A percentile compares a stretch with the other conserved stretches of the same genome.
These are phyloP conservation scores for Drosophila arawakana DNA, from an alignment of 1,140 invertebrate genomes.

Conservation along the genomic window DNA sequence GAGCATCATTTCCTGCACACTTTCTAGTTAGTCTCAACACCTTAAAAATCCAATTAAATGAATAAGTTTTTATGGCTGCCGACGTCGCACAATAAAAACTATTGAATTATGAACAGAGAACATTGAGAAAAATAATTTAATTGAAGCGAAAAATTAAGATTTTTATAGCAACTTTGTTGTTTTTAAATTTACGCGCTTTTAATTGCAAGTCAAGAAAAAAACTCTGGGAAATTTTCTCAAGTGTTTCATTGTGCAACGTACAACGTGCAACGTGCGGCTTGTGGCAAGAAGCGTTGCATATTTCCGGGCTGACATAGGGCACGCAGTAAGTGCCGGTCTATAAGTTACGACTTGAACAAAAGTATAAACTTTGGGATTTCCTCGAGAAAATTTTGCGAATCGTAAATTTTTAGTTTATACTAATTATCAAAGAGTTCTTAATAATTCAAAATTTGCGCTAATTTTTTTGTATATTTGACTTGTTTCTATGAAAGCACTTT, in stretches of 20 bases:
- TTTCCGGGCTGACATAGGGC: slow-evolving; percentile 22
- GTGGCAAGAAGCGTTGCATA: slow-evolving; percentile 29
- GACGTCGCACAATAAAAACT: slow-evolving; percentile 67
- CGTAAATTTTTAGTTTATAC: no score
- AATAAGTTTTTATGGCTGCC: slow-evolving; percentile 70
- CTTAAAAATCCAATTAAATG: slow-evolving; percentile 74
- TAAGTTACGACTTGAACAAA: no score
- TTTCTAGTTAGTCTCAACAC: slow-evolving; percentile 58
- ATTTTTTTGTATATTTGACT: not conserved
- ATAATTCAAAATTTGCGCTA: not conserved
- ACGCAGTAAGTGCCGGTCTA: no score
- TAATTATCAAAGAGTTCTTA: not conserved
- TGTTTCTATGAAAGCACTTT: no score
- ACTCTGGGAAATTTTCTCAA: slow-evolving; percentile 24
- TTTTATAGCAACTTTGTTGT: slow-evolving; percentile 55
- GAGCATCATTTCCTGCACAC: slow-evolving; percentile 72
- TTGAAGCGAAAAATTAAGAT: slow-evolving; percentile 46
- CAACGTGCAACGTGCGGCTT: not conserved
- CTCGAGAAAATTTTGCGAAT: no score
- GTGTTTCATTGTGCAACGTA: not conserved
- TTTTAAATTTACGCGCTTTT: slow-evolving; percentile 68
- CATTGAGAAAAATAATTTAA: slow-evolving; percentile 65
- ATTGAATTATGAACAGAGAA: slow-evolving; percentile 77
- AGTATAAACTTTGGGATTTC: no score
- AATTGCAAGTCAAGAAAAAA: slow-evolving; percentile 48